Percentiles rank a stretch among this genome's conserved stretches.
phyloP scores from a whole-genome alignment of 2,888 invertebrate species.

The Phorcus lineatus region DNA sequence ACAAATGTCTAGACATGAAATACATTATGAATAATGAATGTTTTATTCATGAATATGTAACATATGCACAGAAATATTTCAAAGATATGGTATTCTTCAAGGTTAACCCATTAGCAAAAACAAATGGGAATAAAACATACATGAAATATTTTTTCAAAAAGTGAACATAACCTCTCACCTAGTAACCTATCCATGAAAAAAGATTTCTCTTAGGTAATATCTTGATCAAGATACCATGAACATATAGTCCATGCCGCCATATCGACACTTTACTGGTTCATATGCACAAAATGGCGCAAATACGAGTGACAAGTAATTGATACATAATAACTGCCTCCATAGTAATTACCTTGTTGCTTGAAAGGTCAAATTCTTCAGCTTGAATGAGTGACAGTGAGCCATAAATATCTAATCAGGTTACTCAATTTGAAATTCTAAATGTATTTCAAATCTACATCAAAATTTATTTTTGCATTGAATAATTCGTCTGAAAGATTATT shows the following conservation, averaged over 20 bases:
- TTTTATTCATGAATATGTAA: background rate
- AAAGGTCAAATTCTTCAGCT: no score
- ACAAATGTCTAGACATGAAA: background rate
- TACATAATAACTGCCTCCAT: no score
- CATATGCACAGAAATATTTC: background rate
- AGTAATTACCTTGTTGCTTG: no score
- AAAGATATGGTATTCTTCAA: background rate
- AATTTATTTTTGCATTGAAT: no score
- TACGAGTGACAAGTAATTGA: no score
- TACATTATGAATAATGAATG: background rate
- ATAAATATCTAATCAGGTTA: no score
- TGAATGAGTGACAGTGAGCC: no score
- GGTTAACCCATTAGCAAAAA: background rate
- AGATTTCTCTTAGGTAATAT: background rate
- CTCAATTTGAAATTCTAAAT: no score
- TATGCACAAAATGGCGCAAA: slow-evolving; percentile 16
- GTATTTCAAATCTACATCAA: no score
- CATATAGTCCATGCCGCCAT: background rate
- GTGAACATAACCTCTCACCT: no score
- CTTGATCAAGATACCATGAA: background rate
- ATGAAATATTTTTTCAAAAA: background rate
- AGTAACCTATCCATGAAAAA: no score
- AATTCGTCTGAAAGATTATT: no score
- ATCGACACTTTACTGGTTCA: background rate
- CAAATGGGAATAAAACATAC: background rate